These are phyloP conservation scores for Calephelis nemesis DNA, from an alignment of 1,140 invertebrate genomes.

Conservation along the genomic window DNA sequence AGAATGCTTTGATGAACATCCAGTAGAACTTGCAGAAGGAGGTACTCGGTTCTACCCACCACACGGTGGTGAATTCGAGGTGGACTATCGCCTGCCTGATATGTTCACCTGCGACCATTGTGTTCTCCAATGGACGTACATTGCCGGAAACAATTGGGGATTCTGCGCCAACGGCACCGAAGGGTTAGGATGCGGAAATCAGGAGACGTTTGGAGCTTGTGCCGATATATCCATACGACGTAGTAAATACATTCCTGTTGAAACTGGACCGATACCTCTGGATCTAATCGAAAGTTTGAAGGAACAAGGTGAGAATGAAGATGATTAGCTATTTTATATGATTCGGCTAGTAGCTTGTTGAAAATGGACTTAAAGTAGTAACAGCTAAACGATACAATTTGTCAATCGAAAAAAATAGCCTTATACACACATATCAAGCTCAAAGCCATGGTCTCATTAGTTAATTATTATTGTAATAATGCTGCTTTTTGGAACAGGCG, in stretches of 20 bases:
- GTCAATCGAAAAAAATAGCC: too few species aligned
- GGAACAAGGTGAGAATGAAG: constrained; percentile 1
- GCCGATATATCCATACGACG: constrained; percentile 86
- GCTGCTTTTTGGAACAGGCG: too few species aligned
- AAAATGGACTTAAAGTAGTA: neutral
- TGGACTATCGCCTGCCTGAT: constrained; percentile 83
- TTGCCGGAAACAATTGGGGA: constrained; percentile 90
- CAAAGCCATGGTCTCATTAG: too few species aligned
- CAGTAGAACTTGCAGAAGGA: constrained; percentile 80
- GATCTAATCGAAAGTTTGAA: neutral
- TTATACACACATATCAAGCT: too few species aligned
- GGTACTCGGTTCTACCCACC: constrained; percentile 85
- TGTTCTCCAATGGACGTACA: constrained; percentile 90
- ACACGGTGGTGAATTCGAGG: constrained; percentile 85
- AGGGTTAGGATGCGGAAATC: constrained; percentile 88
- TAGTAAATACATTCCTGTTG: neutral
- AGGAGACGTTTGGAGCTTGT: constrained; percentile 92
- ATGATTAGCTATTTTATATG: neutral
- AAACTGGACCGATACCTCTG: constrained; percentile 8
- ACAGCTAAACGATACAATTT: too few species aligned
- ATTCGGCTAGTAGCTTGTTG: neutral
- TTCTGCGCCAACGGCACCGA: constrained; percentile 84
- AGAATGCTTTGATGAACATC: constrained; percentile 86
- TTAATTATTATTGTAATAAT: too few species aligned
- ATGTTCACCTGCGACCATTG: constrained; percentile 87